Evolutionary conservation across 2,113 vertebrate species (phyloP), one percentile per base, ranked within the genome.

Genomic region (Orientallactaga bullata): DNA sequence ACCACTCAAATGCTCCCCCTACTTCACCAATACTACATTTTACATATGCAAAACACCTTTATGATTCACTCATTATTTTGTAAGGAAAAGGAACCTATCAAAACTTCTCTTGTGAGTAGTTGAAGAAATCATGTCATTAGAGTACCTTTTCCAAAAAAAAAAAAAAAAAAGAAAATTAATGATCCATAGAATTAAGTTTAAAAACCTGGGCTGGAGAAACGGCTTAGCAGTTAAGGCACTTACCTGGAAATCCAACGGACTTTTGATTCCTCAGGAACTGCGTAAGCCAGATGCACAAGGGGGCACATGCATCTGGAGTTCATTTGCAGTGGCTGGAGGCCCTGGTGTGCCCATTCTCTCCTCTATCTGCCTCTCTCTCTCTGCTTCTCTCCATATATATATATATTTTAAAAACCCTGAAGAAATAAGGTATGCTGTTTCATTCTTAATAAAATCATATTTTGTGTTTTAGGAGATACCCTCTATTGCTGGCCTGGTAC

Each of bases 121-220:
- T 60, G 77, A 85, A 55, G 39, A 71, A 93, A 85, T 74, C 55
- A 79, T 24, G 37, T 65, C 60, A 77, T 66, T 61, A 55, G 42
- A 23, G 17, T 65, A 32, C n/a, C n/a, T 83, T 95, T 94, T 95
- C 35, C 30, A 47, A 47, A 71, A 89, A 80, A 30, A n/a, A 72
- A 82, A 89, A 82, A 42, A 94, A n/a, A n/a, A n/a, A n/a, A n/a
- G n/a, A n/a, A n/a, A n/a, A n/a, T n/a, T n/a, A n/a, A 80, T 91
- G 61, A 95, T 39, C 6, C 35, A 28, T 77, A 35, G 23, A 74
- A 79, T 93, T 83, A 95, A 65, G 61, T 37, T 47, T 47, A 47
- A 47, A 47, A 47, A 47, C 42, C 42, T 47, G 42, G 42, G 42
- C 5, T 47, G 42, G 42, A 47, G 42, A 47, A 47, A 47, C 8